These are phyloP conservation scores for Amphiura filiformis DNA, from an alignment of 35 echinoderm and acorn worm genomes.

Conservation along the genomic window DNA sequence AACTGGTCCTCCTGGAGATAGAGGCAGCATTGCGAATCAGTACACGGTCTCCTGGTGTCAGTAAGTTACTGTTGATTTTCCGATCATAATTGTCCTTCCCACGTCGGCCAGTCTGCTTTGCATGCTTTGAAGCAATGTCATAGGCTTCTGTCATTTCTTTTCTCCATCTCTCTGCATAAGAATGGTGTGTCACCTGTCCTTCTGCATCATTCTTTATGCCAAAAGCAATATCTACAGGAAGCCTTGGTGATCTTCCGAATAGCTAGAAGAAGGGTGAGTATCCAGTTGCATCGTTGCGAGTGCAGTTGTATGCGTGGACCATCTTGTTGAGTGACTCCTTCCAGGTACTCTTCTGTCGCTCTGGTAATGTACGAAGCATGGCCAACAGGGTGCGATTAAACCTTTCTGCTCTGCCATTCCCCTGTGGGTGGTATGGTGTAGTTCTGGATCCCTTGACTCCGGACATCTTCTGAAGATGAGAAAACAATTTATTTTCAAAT, in stretches of 20 bases:
- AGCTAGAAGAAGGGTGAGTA: conserved; percentile 68
- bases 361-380: background rate
- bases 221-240: conserved; percentile 71
- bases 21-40: conserved; percentile 17
- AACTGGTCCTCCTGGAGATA: too few species aligned
- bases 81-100: too few species aligned
- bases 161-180: conserved; percentile 11
- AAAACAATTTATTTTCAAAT: conserved; percentile 63
- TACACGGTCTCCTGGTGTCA: conserved; percentile 32
- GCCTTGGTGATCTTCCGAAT: conserved; percentile 57
- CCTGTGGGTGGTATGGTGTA: conserved; percentile 44
- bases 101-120: too few species aligned
- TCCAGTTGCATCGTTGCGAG: conserved; percentile 52
- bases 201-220: conserved; percentile 12
- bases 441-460: conserved; percentile 39
- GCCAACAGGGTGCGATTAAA: conserved; percentile 52
- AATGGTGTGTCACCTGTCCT: background rate
- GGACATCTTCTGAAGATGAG: conserved; percentile 49
- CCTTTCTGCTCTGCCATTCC: conserved; percentile 51
- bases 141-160: conserved; percentile 11
- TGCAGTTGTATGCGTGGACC: conserved; percentile 82
- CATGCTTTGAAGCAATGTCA: too few species aligned
- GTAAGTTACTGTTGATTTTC: too few species aligned
- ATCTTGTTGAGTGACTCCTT: conserved; percentile 52
- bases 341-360: too few species aligned